Percentiles rank a stretch among this genome's conserved stretches.
Evolutionary conservation across 2,797 vertebrate species (phyloP).

Genomic region (Anguilla megastoma): DNA sequence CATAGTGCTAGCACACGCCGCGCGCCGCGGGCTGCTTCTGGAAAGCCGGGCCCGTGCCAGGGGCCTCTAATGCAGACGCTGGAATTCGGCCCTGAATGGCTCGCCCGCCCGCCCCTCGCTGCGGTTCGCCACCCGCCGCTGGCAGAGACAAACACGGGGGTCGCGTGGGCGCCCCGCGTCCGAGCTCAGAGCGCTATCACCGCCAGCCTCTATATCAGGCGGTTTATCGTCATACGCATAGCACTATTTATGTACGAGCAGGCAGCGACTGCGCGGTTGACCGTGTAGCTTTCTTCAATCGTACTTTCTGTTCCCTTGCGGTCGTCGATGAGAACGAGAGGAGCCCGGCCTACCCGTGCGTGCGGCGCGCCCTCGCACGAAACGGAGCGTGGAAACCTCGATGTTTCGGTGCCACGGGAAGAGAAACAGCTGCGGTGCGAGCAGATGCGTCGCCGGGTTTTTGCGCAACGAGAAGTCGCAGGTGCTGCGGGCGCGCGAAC

Average conservation of each 20-base stretch:
- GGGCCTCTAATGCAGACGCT: slow-evolving; percentile 53
- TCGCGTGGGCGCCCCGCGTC: neutral
- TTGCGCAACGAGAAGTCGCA: neutral
- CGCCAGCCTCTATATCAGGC: neutral
- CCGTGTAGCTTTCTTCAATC: neutral
- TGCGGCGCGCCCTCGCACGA: neutral
- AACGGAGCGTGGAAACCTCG: neutral
- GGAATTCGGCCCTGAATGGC: slow-evolving; percentile 63
- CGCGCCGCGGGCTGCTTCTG: slow-evolving; percentile 70
- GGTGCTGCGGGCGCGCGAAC: neutral
- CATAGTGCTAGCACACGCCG: slow-evolving; percentile 7
- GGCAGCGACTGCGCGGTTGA: neutral
- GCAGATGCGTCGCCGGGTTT: neutral
- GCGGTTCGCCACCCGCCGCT: slow-evolving; percentile 59
- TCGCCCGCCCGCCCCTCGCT: slow-evolving; percentile 57
- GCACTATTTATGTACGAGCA: neutral
- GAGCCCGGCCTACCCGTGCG: too few relatives aligned
- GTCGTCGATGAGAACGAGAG: neutral
- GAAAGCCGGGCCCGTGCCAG: slow-evolving; percentile 65
- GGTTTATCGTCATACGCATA: neutral
- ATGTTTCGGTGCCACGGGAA: neutral
- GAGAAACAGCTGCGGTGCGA: neutral
- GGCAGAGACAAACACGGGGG: slow-evolving; percentile 56
- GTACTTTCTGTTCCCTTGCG: neutral
- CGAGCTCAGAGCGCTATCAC: neutral